Conservation (phyloP, 2,113 vertebrate genomes). For the Spermophilus dauricus region DNA sequence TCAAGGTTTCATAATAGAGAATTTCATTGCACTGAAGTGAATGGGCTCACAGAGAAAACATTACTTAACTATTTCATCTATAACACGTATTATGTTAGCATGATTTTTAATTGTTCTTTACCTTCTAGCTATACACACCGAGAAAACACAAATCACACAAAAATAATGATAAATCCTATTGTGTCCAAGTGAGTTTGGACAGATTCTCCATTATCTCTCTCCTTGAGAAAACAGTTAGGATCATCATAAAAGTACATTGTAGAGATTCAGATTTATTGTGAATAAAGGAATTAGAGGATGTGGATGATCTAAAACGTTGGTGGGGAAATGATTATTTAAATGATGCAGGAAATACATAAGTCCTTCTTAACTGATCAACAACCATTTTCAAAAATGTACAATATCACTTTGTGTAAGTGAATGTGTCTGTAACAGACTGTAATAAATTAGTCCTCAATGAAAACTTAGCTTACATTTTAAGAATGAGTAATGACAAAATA, state of each 20-base stretch:
- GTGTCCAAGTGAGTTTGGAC: neutral
- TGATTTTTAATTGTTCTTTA: neutral
- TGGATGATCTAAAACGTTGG: neutral
- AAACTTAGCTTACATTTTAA: neutral
- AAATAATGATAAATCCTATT: neutral
- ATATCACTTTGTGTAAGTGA: no score
- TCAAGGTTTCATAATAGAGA: accelerated
- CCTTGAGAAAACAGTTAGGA: neutral
- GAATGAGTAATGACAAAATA: neutral
- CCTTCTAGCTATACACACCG: neutral
- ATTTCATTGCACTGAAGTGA: neutral
- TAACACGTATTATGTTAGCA: no score
- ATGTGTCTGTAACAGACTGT: accelerated
- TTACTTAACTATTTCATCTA: neutral
- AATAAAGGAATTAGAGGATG: neutral
- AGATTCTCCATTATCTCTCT: neutral
- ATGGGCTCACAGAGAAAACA: neutral
- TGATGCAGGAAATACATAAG: neutral
- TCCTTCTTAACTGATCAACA: neutral
- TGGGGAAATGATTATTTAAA: neutral
- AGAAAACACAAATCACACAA: neutral
- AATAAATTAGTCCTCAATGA: neutral
- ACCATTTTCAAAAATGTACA: neutral
- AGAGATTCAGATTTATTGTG: neutral
- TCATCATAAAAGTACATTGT: neutral